phyloP scores from a whole-genome alignment of 2,888 invertebrate genomes.

The Uloborus plumipes region DNA sequence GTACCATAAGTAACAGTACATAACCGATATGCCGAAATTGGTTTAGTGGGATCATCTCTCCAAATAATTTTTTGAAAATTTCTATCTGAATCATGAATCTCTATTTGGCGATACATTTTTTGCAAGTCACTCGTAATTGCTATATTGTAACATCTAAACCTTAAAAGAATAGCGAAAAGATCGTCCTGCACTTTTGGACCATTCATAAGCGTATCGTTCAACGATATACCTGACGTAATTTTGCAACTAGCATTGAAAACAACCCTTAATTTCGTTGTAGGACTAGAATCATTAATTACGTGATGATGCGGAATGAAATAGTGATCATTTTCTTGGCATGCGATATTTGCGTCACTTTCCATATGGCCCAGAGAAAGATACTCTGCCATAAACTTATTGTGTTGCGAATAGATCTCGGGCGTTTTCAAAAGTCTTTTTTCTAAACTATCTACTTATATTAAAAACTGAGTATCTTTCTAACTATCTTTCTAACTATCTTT shows the following conservation, averaged over 20 bases:
- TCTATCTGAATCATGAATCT: background rate
- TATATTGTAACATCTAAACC: background rate
- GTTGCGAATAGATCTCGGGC: background rate
- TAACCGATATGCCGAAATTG: slow-evolving; percentile 7
- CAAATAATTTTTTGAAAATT: slow-evolving; percentile 8
- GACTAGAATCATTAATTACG: background rate
- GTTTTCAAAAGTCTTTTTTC: background rate
- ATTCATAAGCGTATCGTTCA: slow-evolving; percentile 1
- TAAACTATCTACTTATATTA: background rate
- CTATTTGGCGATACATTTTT: slow-evolving; percentile 25
- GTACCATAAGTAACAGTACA: slow-evolving; percentile 20
- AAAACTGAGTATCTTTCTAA: too few species aligned
- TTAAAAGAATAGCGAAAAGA: background rate
- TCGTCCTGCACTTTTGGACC: background rate
- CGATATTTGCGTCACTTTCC: too few species aligned
- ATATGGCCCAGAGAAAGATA: background rate
- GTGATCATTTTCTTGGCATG: too few species aligned
- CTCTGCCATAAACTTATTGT: background rate
- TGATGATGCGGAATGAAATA: background rate
- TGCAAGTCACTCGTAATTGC: slow-evolving; percentile 2
- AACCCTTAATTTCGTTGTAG: background rate
- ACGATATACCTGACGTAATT: background rate
- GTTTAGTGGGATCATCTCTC: background rate
- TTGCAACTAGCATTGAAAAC: background rate
- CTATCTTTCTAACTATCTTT: too few species aligned